Percentiles rank a stretch among this genome's conserved stretches.
Conservation (phyloP, 2,888 invertebrate species). For the Harpalus rufipes region DNA sequence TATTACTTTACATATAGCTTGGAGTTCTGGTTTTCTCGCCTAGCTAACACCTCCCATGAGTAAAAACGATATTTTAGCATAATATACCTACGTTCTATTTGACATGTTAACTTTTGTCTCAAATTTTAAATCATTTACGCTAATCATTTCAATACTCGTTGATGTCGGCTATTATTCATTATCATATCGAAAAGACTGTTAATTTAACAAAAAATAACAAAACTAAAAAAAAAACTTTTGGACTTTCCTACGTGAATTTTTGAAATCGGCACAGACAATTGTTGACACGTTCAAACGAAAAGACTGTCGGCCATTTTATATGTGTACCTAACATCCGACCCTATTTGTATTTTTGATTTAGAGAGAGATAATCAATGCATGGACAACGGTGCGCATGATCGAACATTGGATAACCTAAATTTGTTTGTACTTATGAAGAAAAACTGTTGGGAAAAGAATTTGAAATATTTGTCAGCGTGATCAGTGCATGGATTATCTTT, state of each 20-base stretch:
- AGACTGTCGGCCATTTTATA: slow-evolving; percentile 62
- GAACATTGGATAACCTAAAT: background rate
- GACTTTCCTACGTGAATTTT: slow-evolving; percentile 65
- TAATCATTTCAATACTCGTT: slow-evolving; percentile 64
- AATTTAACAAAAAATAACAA: slow-evolving; percentile 64
- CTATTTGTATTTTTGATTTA: slow-evolving; percentile 25
- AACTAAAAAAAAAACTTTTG: slow-evolving; percentile 57
- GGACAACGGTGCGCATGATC: background rate
- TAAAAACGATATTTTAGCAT: slow-evolving; percentile 65
- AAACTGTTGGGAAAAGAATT: background rate
- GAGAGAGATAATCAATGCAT: slow-evolving; percentile 28
- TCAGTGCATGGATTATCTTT: slow-evolving; percentile 25
- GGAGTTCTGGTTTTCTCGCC: slow-evolving; percentile 65
- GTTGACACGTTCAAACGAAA: slow-evolving; percentile 65
- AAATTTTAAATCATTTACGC: slow-evolving; percentile 60
- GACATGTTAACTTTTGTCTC: slow-evolving; percentile 67
- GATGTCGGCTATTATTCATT: slow-evolving; percentile 62
- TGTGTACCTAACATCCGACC: slow-evolving; percentile 38
- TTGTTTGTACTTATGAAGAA: background rate
- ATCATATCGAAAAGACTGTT: slow-evolving; percentile 67
- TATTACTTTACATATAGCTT: slow-evolving; percentile 42
- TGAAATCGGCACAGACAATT: slow-evolving; percentile 66
- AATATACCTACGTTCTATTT: slow-evolving; percentile 62
- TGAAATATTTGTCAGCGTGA: background rate
- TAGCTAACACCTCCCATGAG: slow-evolving; percentile 65